phyloP scores from a whole-genome alignment of 1,140 invertebrate genomes.

The Anastrepha obliqua region DNA sequence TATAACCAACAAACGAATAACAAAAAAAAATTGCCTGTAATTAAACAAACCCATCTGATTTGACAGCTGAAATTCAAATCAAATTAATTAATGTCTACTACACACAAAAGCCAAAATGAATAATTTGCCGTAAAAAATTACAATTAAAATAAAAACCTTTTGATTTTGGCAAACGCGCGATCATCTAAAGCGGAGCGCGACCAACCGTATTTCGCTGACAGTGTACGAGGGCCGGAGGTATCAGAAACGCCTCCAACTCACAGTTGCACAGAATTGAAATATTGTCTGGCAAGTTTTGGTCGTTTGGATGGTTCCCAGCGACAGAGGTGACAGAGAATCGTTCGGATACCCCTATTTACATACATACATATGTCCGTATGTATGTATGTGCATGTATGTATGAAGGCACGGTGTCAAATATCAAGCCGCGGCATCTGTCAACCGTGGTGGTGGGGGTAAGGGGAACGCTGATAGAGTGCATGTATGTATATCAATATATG shows the following conservation, averaged over 20 bases:
- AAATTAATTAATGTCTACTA: conserved; percentile 25
- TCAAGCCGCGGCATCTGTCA: background rate
- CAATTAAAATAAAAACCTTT: background rate
- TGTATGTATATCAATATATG: background rate
- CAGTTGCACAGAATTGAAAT: background rate
- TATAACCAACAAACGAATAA: background rate
- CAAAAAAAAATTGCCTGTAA: background rate
- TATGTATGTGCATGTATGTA: no score
- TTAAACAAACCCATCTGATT: background rate
- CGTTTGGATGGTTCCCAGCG: background rate
- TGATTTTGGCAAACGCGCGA: conserved; percentile 18
- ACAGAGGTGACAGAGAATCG: background rate
- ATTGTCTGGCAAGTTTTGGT: background rate
- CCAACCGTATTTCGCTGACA: background rate
- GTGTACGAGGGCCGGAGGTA: background rate
- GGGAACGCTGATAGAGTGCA: background rate
- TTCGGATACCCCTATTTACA: background rate
- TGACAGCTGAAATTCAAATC: background rate
- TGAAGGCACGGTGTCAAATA: no score
- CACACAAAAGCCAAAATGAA: background rate
- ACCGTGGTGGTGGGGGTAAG: background rate
- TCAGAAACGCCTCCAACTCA: background rate
- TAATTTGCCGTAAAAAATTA: background rate
- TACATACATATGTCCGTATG: no score
- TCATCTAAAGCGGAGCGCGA: background rate